These are phyloP conservation scores for Blastobasis adustella DNA, from an alignment of 2,888 invertebrate genomes.

Conservation along the genomic window DNA sequence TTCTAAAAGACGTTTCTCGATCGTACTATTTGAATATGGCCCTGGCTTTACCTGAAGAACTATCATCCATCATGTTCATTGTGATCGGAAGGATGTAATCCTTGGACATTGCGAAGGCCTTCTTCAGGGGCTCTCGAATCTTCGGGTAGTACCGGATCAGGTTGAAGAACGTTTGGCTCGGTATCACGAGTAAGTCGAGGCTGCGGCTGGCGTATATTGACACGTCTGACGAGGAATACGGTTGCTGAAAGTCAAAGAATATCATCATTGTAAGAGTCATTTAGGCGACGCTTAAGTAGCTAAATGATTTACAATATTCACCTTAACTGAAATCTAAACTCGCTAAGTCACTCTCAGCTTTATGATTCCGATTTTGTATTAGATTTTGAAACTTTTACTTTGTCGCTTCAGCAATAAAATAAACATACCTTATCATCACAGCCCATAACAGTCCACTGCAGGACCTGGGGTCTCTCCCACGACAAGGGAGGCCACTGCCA, in stretches of 20 bases:
- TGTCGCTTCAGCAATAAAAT: too few species aligned
- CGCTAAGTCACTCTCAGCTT: too few species aligned
- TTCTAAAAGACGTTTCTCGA: too few species aligned
- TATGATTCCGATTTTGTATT: too few species aligned
- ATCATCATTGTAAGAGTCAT: not conserved
- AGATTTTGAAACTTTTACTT: too few species aligned
- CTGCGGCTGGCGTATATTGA: constrained; percentile 62
- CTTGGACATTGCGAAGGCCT: constrained; percentile 54
- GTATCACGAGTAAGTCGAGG: constrained; percentile 53
- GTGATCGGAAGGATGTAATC: constrained; percentile 63
- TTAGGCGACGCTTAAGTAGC: not conserved
- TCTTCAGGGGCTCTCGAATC: constrained; percentile 53
- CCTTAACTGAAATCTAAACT: too few species aligned
- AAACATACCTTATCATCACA: too few species aligned
- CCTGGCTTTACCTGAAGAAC: constrained; percentile 35
- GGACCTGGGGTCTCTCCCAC: too few species aligned
- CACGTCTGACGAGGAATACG: constrained; percentile 53
- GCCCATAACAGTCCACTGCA: too few species aligned
- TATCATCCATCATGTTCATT: constrained; percentile 40
- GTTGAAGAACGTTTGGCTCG: constrained; percentile 59
- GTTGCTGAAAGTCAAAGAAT: constrained; percentile 38
- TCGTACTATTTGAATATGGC: too few species aligned
- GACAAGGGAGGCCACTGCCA: too few species aligned
- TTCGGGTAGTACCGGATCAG: constrained; percentile 62
- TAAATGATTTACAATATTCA: not conserved